Evolutionary conservation across 2,888 invertebrate genomes (phyloP).

Genomic region (Reticulitermes lucifugus): DNA sequence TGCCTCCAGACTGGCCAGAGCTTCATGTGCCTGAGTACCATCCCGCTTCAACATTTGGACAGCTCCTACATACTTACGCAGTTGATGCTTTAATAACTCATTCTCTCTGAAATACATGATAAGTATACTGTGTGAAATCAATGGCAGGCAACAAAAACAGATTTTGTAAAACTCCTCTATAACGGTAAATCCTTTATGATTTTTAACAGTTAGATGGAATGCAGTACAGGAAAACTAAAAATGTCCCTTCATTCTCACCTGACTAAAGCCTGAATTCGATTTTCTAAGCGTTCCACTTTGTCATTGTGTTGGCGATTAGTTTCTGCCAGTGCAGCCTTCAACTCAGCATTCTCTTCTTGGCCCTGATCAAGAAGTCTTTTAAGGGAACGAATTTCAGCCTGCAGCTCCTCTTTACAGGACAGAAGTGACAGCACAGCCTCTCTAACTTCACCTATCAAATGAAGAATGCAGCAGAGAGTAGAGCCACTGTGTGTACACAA

Average conservation of each 20-base stretch:
- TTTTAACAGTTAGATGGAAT: background rate
- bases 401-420: constrained; percentile 52
- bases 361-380: constrained; percentile 62
- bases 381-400: constrained; percentile 55
- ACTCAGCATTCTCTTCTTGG: constrained; percentile 66
- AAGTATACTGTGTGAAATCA: too few species aligned
- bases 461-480: too few species aligned
- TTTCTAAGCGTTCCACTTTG: constrained; percentile 60
- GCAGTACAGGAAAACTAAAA: background rate
- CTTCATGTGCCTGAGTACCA: constrained; percentile 61
- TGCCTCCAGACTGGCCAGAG: constrained; percentile 59
- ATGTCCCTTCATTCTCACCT: constrained; percentile 64
- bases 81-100: constrained; percentile 83
- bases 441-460: constrained; percentile 46
- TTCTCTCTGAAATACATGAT: constrained; percentile 74
- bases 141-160: too few species aligned
- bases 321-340: constrained; percentile 68
- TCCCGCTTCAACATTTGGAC: constrained; percentile 82
- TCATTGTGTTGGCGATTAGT: constrained; percentile 58
- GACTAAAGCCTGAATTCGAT: constrained; percentile 72
- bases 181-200: too few species aligned
- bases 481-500: too few species aligned
- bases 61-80: constrained; percentile 89
- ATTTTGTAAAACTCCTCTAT: too few species aligned
- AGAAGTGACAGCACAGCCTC: constrained; percentile 53